Percentiles rank a stretch among this genome's conserved stretches.
Evolutionary conservation across 92 coral and sea anemone species (phyloP).

Genomic region (Palythoa heliodiscus): DNA sequence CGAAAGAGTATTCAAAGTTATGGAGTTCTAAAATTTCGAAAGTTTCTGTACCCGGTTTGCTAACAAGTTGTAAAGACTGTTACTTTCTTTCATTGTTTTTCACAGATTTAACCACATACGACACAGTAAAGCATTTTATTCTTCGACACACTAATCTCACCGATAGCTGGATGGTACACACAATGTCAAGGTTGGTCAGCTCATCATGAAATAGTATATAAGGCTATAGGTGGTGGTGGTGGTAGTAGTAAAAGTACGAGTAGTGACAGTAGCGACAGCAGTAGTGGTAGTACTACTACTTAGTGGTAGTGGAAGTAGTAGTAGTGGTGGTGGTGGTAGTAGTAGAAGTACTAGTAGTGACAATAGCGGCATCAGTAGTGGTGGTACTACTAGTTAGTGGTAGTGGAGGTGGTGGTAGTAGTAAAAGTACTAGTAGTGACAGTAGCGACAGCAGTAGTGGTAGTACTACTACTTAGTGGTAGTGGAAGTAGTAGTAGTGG

Average conservation of each 20-base stretch:
- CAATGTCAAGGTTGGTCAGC: conserved; percentile 77
- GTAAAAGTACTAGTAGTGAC: not conserved
- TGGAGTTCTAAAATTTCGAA: too few species aligned
- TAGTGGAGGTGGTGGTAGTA: not conserved
- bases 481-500: not conserved
- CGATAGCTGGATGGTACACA: conserved; percentile 86
- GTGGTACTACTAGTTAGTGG: too few species aligned
- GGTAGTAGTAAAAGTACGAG: too few species aligned
- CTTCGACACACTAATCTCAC: conserved; percentile 75
- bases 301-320: not conserved
- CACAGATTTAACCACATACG: conserved; percentile 94
- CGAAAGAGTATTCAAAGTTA: too few species aligned
- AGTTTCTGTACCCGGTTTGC: too few species aligned
- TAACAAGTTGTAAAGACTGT: too few species aligned
- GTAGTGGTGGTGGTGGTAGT: not conserved
- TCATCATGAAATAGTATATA: not conserved
- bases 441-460: not conserved
- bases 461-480: too few species aligned
- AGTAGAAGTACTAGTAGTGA: not conserved
- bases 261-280: not conserved
- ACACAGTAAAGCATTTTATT: conserved; percentile 87
- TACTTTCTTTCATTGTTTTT: not conserved
- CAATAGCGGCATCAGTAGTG: not conserved
- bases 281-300: not conserved
- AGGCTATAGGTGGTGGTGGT: too few species aligned